Evolutionary conservation across 2,888 invertebrate genomes (phyloP), one percentile per base, ranked within the genome.

Genomic region (Trypoxylon attenuatum): DNA sequence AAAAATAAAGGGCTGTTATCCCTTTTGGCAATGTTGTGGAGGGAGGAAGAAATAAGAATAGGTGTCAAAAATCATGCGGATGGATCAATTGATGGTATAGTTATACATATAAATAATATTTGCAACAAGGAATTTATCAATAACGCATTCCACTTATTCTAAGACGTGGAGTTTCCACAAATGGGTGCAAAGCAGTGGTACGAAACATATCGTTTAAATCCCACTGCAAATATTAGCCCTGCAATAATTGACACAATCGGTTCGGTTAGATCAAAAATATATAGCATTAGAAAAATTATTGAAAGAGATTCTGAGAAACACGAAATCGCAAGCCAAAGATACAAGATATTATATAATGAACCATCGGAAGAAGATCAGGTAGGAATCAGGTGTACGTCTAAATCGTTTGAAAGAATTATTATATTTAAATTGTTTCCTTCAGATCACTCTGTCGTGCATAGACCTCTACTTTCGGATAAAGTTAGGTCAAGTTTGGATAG

Each of bases 211-310:
- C 71, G 69, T 16, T 46, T 58, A 5, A 83, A 83, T 62, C 42
- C 74, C 0, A 5, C 16, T 0, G 23, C 51, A 13, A 70, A 84
- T 10, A 53, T 75, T 13, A 87, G 85, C 65, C 87, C 87, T 4
- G 76, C 87, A 2, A 74, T 87, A 19, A 76, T 81, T 1, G 88
- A 88, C 43, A 80, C 88, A 68, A 71, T 88, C 4, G 85, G 85
- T 2, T 88, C 88, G 39, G 84, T 84, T 22, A 78, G 89, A 68
- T 88, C 88, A 0, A 89, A 89, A 79, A 86, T 89, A 51, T 88
- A 88, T 66, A 84, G 87, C 8, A 81, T 89, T 46, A 59, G 87
- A 8, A 84, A 87, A 69, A 77, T 88, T 5, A 71, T 89, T 4
- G 74, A 79, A 10, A 72, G 81, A 25, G 84, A 87, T 54, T 52